Evolutionary conservation across 2,888 invertebrate species (phyloP).

Genomic region (Tetragonisca angustula): DNA sequence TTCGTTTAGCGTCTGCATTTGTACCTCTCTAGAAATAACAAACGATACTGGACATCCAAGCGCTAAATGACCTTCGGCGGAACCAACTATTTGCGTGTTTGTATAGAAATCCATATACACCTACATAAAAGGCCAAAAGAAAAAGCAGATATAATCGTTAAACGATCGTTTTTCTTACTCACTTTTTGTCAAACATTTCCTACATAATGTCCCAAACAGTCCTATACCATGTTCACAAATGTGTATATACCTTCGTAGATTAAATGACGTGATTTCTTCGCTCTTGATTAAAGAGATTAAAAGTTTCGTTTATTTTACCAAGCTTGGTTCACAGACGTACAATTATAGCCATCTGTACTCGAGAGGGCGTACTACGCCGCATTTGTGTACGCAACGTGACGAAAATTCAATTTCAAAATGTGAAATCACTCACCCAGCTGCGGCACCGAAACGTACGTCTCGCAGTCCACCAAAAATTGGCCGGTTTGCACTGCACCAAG

Average conservation of each 20-base stretch:
- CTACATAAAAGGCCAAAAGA: conserved; percentile 79
- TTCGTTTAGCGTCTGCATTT: conserved; percentile 74
- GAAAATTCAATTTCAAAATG: conserved; percentile 42
- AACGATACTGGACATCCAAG: conserved; percentile 71
- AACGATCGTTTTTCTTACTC: conserved; percentile 29
- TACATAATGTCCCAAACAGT: neutral
- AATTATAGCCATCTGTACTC: conserved; percentile 56
- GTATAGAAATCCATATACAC: conserved; percentile 79
- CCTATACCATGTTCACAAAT: neutral
- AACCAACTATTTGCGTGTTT: conserved; percentile 81
- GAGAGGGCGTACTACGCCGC: conserved; percentile 27
- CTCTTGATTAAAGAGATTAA: neutral
- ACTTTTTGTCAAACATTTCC: neutral
- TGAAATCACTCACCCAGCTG: conserved; percentile 86
- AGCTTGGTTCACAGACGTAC: neutral
- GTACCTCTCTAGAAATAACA: conserved; percentile 77
- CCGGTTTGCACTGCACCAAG: conserved; percentile 95
- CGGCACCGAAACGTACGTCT: conserved; percentile 94
- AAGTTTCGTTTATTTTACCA: neutral
- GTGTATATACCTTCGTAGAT: neutral
- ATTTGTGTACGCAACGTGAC: neutral
- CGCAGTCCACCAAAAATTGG: conserved; percentile 97
- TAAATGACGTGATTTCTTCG: neutral
- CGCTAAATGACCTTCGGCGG: conserved; percentile 74
- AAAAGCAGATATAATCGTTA: conserved; percentile 71